A percentile compares a stretch with the other conserved stretches of the same genome.
phyloP scores from a whole-genome alignment of 2,113 vertebrate species.

The Galbula dea region DNA sequence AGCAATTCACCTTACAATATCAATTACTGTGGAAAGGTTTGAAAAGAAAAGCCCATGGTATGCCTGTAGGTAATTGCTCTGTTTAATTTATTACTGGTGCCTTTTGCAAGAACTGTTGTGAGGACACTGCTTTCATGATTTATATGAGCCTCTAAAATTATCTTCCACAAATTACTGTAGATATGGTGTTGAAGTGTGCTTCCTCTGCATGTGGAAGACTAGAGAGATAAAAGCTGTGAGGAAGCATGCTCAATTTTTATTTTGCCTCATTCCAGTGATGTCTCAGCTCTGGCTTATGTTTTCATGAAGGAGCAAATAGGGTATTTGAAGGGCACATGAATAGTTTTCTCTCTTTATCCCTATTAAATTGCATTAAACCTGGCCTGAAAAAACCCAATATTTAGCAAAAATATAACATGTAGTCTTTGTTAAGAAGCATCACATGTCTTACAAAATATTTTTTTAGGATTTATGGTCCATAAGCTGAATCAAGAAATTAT shows the following conservation, averaged over 20 bases:
- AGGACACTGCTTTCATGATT: not conserved
- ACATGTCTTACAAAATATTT: not conserved
- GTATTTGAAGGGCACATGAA: not conserved
- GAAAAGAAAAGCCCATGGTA: not conserved
- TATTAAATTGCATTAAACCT: not conserved
- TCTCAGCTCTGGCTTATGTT: not conserved
- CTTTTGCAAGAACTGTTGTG: not conserved
- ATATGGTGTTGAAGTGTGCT: not conserved
- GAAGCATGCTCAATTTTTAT: not conserved
- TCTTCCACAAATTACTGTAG: not conserved
- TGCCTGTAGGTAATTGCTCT: not conserved
- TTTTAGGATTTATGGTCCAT: not conserved
- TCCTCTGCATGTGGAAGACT: not conserved
- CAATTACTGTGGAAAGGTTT: constrained; percentile 1
- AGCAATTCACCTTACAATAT: constrained; percentile 23
- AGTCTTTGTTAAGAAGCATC: not conserved
- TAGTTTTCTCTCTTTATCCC: not conserved
- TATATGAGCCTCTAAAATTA: constrained; percentile 16
- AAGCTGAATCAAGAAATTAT: not conserved
- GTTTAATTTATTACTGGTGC: not conserved
- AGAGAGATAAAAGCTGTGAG: not conserved
- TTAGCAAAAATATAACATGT: not conserved
- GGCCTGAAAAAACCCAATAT: not conserved
- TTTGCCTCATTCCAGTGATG: not conserved
- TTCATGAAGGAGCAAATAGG: not conserved